These are phyloP conservation scores for Popillia japonica DNA, from an alignment of 1,140 invertebrate genomes.

Conservation along the genomic window DNA sequence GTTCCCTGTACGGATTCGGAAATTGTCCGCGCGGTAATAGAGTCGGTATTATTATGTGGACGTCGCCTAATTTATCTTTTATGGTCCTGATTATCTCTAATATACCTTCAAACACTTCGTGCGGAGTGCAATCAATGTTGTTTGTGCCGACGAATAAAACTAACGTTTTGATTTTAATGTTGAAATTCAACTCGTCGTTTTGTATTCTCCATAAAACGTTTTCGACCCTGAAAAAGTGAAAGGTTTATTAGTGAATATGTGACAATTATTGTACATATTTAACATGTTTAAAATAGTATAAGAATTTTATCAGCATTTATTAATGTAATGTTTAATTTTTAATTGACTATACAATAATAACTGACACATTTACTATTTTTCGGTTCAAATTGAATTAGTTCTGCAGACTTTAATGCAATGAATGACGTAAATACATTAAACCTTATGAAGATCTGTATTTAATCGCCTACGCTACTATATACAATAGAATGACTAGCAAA, in stretches of 20 bases:
- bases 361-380: too few relatives aligned
- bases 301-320: too few relatives aligned
- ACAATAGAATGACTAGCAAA: too few relatives aligned
- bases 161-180: constrained; percentile 73
- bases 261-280: too few relatives aligned
- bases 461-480: too few relatives aligned
- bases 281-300: too few relatives aligned
- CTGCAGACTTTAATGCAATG: too few relatives aligned
- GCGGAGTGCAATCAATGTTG: constrained; percentile 70
- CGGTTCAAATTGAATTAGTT: too few relatives aligned
- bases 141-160: constrained; percentile 77
- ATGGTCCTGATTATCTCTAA: constrained; percentile 68
- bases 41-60: constrained; percentile 69
- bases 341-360: too few relatives aligned
- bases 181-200: constrained; percentile 74
- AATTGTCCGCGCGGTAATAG: constrained; percentile 73
- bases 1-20: constrained; percentile 71
- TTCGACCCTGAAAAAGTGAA: constrained; percentile 63
- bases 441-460: too few relatives aligned
- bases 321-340: too few relatives aligned
- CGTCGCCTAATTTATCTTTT: constrained; percentile 64
- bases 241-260: background rate
- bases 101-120: constrained; percentile 73
- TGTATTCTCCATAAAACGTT: constrained; percentile 76
- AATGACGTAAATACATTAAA: too few relatives aligned